A percentile compares a stretch with the other conserved stretches of the same genome.
Evolutionary conservation across 2,113 vertebrate species (phyloP).

Genomic region (Albula glossodonta): DNA sequence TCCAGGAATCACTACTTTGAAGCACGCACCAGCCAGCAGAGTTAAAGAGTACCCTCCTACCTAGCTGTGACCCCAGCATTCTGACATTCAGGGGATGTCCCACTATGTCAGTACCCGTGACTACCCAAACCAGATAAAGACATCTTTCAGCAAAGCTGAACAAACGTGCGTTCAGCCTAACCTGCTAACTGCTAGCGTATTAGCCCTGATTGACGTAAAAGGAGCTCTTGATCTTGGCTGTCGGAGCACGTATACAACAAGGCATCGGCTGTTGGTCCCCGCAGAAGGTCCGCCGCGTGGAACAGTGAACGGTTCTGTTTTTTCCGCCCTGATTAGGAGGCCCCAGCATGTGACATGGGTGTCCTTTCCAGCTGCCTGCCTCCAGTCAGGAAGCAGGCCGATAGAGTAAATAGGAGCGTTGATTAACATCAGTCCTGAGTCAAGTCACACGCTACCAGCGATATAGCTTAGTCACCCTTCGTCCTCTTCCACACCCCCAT

Average conservation of each 20-base stretch:
- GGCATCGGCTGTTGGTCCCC: background rate
- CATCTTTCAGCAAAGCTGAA: background rate
- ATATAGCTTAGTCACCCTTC: background rate
- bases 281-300: background rate
- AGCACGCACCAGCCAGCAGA: too few relatives aligned
- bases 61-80: too few relatives aligned
- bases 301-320: background rate
- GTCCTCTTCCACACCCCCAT: background rate
- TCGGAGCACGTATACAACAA: background rate
- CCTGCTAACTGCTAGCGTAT: background rate
- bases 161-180: background rate
- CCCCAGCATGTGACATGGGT: background rate
- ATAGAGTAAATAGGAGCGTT: constrained; percentile 1
- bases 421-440: background rate
- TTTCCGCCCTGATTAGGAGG: constrained; percentile 9
- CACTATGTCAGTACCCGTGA: too few relatives aligned
- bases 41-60: too few relatives aligned
- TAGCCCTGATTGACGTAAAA: background rate
- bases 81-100: too few relatives aligned
- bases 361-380: background rate
- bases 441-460: background rate
- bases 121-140: too few relatives aligned
- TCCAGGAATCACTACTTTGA: too few relatives aligned
- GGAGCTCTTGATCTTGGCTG: background rate
- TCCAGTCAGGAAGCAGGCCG: constrained; percentile 7